phyloP scores from a whole-genome alignment of 2,113 vertebrate genomes.

The Cochlearius cochlearius region DNA sequence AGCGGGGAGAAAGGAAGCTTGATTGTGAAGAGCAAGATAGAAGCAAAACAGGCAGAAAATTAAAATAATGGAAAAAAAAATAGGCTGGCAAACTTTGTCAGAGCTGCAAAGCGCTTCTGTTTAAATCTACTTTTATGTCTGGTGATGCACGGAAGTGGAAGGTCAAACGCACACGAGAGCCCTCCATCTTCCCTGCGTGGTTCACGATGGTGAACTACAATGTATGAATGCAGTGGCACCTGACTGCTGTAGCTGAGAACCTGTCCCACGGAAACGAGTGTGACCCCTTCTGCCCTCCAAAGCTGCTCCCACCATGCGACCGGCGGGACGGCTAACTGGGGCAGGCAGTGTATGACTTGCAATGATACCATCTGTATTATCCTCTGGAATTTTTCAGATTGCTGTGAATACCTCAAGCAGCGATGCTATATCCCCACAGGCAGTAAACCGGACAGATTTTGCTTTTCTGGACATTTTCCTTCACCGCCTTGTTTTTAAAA shows the following conservation, averaged over 20 bases:
- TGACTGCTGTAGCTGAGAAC: background rate
- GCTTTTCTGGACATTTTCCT: background rate
- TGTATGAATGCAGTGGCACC: rapidly evolving
- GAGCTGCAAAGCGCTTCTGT: background rate
- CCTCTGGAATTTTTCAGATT: background rate
- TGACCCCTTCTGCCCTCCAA: background rate
- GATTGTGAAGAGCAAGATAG: background rate
- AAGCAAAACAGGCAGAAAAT: background rate
- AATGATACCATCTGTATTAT: background rate
- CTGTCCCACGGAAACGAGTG: background rate
- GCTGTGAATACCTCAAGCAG: background rate
- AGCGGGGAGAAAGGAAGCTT: background rate
- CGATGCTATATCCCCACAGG: background rate
- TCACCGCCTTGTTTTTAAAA: background rate
- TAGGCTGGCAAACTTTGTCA: background rate
- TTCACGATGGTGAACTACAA: rapidly evolving
- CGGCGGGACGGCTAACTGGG: background rate
- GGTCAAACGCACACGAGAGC: background rate
- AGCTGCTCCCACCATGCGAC: rapidly evolving
- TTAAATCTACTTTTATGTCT: background rate
- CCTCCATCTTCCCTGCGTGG: background rate
- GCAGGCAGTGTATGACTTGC: rapidly evolving
- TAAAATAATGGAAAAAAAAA: background rate
- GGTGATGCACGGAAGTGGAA: background rate
- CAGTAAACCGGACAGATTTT: background rate